Percentiles rank a stretch among this genome's conserved stretches.
phyloP scores from a whole-genome alignment of 2,113 vertebrate genomes.

The Benthochromis sp. region DNA sequence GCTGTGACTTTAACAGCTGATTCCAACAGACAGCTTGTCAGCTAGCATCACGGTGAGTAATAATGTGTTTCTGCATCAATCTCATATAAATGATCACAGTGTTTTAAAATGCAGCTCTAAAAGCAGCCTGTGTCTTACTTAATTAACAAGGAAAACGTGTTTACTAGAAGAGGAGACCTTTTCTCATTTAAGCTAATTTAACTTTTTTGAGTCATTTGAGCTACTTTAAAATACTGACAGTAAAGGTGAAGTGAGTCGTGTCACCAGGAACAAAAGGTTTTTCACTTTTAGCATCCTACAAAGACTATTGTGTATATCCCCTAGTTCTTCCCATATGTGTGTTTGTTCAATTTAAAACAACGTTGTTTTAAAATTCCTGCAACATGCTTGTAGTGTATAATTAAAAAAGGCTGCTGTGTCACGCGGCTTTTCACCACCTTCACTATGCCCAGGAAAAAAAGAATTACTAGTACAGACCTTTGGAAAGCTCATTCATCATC shows the following conservation, averaged over 20 bases:
- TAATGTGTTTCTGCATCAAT: slow-evolving; percentile 22
- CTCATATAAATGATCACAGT: slow-evolving; percentile 26
- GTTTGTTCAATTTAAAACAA: neutral
- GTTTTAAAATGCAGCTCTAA: slow-evolving; percentile 3
- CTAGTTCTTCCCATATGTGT: neutral
- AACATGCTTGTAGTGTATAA: neutral
- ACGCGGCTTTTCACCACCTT: neutral
- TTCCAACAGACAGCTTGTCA: slow-evolving; percentile 55
- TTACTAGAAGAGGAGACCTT: neutral
- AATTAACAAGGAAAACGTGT: slow-evolving; percentile 3
- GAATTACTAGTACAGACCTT: slow-evolving; percentile 6
- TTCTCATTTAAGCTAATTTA: neutral
- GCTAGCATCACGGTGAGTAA: slow-evolving; percentile 42
- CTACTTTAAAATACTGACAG: neutral
- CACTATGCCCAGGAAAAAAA: neutral
- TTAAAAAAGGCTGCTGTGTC: neutral
- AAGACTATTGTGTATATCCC: neutral
- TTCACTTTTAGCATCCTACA: neutral
- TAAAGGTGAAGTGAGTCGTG: neutral
- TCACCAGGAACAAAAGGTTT: neutral
- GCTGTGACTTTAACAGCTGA: slow-evolving; percentile 42
- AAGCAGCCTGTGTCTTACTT: neutral
- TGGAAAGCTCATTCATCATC: slow-evolving; percentile 45
- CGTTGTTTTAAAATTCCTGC: slow-evolving; percentile 1
- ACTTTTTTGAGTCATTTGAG: neutral